phyloP scores from a whole-genome alignment of 2,888 invertebrate genomes.

The Pandemis corylana region DNA sequence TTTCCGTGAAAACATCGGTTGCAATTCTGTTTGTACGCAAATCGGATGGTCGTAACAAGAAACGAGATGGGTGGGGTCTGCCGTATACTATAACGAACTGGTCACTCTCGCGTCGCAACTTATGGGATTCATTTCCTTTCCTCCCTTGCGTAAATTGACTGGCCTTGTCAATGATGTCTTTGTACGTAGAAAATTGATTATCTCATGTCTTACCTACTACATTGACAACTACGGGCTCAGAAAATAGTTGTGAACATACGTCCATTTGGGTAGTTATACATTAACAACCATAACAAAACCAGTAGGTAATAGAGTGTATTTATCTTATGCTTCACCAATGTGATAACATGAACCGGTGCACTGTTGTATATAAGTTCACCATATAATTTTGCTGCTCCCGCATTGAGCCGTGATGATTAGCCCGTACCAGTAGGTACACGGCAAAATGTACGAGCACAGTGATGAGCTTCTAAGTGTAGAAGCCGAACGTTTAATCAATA shows the following conservation, averaged over 20 bases:
- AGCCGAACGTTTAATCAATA: too few relatives aligned
- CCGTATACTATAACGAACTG: constrained; percentile 59
- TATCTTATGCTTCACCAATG: too few relatives aligned
- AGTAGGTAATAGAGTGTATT: too few relatives aligned
- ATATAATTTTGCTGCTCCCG: too few relatives aligned
- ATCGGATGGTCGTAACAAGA: constrained; percentile 72
- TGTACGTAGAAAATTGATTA: not conserved
- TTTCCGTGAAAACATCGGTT: constrained; percentile 59
- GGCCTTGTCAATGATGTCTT: constrained; percentile 37
- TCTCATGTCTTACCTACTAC: not conserved
- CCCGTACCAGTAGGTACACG: too few relatives aligned
- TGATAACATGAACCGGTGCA: too few relatives aligned
- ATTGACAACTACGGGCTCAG: not conserved
- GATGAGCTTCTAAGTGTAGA: too few relatives aligned
- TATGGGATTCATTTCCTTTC: constrained; percentile 74
- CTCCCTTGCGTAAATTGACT: constrained; percentile 42
- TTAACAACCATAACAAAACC: too few relatives aligned
- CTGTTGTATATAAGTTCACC: too few relatives aligned
- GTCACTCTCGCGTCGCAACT: constrained; percentile 59
- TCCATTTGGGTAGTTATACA: not conserved
- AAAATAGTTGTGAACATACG: not conserved
- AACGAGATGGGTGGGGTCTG: constrained; percentile 61
- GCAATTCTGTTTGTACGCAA: constrained; percentile 77
- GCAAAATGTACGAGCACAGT: too few relatives aligned
- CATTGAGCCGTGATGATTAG: too few relatives aligned